Percentiles rank a stretch among this genome's conserved stretches.
These are phyloP conservation scores for Caenorhabditis uteleia DNA, from an alignment of 2,888 invertebrate genomes.

Conservation along the genomic window DNA sequence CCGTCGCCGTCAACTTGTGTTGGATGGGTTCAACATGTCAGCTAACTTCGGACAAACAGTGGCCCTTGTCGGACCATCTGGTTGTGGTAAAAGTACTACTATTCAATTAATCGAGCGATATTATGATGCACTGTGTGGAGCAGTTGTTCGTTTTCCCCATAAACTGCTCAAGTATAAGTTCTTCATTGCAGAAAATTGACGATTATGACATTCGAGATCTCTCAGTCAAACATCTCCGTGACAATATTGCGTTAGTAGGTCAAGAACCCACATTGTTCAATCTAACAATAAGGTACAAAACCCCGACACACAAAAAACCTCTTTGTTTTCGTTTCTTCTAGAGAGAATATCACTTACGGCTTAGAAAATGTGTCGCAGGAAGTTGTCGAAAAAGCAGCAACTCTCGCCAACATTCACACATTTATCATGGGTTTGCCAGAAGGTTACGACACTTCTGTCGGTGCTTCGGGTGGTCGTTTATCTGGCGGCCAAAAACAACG, in stretches of 20 bases:
- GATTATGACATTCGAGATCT: slow-evolving; percentile 59
- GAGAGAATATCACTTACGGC: slow-evolving; percentile 71
- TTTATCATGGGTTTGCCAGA: slow-evolving; percentile 70
- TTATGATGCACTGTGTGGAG: slow-evolving; percentile 69
- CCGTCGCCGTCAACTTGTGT: slow-evolving; percentile 75
- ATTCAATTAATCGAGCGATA: slow-evolving; percentile 71
- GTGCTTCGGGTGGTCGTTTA: slow-evolving; percentile 50
- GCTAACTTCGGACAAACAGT: slow-evolving; percentile 69
- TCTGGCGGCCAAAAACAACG: slow-evolving; percentile 59
- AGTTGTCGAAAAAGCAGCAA: slow-evolving; percentile 60
- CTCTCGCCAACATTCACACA: slow-evolving; percentile 71
- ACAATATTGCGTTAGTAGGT: slow-evolving; percentile 69
- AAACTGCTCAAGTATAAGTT: neutral
- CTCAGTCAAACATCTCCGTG: slow-evolving; percentile 49
- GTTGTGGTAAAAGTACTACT: slow-evolving; percentile 71
- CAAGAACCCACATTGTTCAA: slow-evolving; percentile 72
- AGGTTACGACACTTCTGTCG: slow-evolving; percentile 57
- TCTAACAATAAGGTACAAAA: slow-evolving; percentile 67
- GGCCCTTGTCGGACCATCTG: slow-evolving; percentile 71
- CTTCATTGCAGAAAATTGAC: slow-evolving; percentile 61
- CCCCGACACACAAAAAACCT: slow-evolving; percentile 50
- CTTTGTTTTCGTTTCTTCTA: slow-evolving; percentile 52
- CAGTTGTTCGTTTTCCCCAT: slow-evolving; percentile 70
- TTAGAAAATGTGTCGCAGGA: slow-evolving; percentile 52
- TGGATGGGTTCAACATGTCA: slow-evolving; percentile 58